Percentiles rank a stretch among this genome's conserved stretches.
These are phyloP conservation scores for Cacoxenus indagator DNA, from an alignment of 2,888 invertebrate species.

Conservation along the genomic window DNA sequence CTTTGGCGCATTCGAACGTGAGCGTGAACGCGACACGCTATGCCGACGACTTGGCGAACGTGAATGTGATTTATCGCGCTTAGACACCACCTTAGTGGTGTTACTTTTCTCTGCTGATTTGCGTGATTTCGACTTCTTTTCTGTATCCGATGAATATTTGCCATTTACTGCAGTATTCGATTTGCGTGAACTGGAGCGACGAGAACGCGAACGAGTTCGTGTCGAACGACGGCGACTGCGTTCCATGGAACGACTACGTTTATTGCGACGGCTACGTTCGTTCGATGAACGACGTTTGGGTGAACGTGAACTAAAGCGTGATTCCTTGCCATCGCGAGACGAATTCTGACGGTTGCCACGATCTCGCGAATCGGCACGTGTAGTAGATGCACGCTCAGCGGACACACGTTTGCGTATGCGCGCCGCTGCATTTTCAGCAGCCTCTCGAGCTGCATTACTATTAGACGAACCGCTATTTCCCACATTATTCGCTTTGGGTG, in stretches of 20 bases:
- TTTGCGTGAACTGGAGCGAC: slow-evolving; percentile 43
- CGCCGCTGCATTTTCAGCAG: slow-evolving; percentile 59
- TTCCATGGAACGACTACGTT: slow-evolving; percentile 52
- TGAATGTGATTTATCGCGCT: slow-evolving; percentile 48
- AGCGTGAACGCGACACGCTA: slow-evolving; percentile 37
- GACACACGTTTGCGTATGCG: slow-evolving; percentile 65
- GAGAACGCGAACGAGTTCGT: slow-evolving; percentile 50
- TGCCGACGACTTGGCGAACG: slow-evolving; percentile 45
- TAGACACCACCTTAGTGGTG: slow-evolving; percentile 17
- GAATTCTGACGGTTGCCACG: slow-evolving; percentile 50
- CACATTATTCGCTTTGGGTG: slow-evolving; percentile 53
- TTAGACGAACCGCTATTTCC: slow-evolving; percentile 37
- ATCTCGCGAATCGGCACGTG: slow-evolving; percentile 57
- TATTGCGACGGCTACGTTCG: slow-evolving; percentile 41
- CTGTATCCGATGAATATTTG: slow-evolving; percentile 51
- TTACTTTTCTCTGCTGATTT: slow-evolving; percentile 3
- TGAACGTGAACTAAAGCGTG: slow-evolving; percentile 48
- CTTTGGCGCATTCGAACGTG: slow-evolving; percentile 31
- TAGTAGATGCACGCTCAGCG: slow-evolving; percentile 52
- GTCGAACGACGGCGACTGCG: slow-evolving; percentile 44
- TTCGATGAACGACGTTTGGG: slow-evolving; percentile 47
- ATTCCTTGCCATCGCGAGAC: slow-evolving; percentile 36
- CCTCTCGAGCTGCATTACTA: slow-evolving; percentile 57
- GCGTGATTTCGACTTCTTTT: slow-evolving; percentile 42
- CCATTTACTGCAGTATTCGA: slow-evolving; percentile 54